Conservation (phyloP, 2,113 vertebrate species). For the Cinclus mexicanus region DNA sequence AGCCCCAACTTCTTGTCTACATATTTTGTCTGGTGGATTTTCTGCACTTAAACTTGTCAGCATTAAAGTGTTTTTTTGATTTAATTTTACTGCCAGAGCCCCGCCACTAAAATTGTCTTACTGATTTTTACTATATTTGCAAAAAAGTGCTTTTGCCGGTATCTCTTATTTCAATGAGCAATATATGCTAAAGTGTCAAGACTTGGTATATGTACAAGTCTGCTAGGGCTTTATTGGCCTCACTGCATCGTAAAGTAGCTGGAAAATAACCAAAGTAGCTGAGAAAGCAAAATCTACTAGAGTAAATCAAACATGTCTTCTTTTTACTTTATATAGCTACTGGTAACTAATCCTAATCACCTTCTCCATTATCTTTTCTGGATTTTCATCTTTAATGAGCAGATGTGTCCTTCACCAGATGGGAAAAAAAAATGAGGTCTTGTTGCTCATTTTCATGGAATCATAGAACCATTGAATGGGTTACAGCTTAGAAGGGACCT, state of each 20-base stretch:
- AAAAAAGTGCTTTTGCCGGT: background rate
- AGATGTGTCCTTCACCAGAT: background rate
- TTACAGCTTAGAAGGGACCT: background rate
- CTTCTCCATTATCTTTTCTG: background rate
- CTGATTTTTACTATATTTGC: background rate
- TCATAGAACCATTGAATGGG: background rate
- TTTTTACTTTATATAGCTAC: background rate
- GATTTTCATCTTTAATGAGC: background rate
- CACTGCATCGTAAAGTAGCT: background rate
- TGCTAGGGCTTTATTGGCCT: background rate
- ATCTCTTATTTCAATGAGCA: conserved; percentile 18
- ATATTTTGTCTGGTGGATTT: background rate
- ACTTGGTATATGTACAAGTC: background rate
- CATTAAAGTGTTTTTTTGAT: conserved; percentile 4
- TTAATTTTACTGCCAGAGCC: conserved; percentile 12
- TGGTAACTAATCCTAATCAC: background rate
- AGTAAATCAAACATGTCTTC: background rate
- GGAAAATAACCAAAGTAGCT: background rate
- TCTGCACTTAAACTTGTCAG: background rate
- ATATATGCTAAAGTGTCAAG: background rate
- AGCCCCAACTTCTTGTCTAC: background rate
- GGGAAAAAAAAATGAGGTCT: background rate
- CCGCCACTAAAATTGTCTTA: background rate
- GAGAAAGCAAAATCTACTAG: background rate
- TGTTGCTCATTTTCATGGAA: background rate